Evolutionary conservation across 2,797 vertebrate genomes (phyloP), one percentile per base, ranked within the genome.

Genomic region (Macropus fuliginosus): DNA sequence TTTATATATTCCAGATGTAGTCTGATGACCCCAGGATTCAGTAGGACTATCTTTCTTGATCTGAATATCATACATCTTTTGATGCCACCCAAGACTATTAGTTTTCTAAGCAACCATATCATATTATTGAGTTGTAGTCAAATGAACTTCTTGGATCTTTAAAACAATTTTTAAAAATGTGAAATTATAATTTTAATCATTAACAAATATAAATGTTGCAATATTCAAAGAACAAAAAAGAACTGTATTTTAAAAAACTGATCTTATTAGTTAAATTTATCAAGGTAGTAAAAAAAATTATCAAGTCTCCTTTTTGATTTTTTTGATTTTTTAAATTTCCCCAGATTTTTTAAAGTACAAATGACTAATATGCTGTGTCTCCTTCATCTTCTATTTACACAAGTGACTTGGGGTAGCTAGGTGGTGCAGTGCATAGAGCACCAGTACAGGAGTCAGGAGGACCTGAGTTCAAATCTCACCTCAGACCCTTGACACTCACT

Each of bases 281-380:
- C 40, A 50, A 5, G 40, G 74, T 27, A 87, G 31, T 27, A 40
- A 74, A 40, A 81, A 56, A 87, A 87, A 46, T 50, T 87, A 59
- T 94, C 90, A 54, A 93, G 90, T 50, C 12, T 29, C 46, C 89
- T 93, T 92, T 92, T 55, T 46, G 89, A 92, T 46, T 27, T 52
- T 95, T 90, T 91, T 14, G 55, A 29, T 52, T 46, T 50, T 31
- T 54, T 52, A 13, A 31, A 54, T 34, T 21, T 52, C 29, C 50
- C 50, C 52, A 54, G 46, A 56, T 28, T 90, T 54, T 50, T 90
- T 13, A 62, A 62, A 40, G 40, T 24, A 87, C 3, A 27, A 81
- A 87, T 40, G 50, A 27, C 40, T 27, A 27, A 46, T 50, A 50
- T 87, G 21, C 24, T 91, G 1, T n/a, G 12, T 91, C 54, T 50